Conservation (phyloP, 2,797 vertebrate species). For the Lophotriccus pileatus region DNA sequence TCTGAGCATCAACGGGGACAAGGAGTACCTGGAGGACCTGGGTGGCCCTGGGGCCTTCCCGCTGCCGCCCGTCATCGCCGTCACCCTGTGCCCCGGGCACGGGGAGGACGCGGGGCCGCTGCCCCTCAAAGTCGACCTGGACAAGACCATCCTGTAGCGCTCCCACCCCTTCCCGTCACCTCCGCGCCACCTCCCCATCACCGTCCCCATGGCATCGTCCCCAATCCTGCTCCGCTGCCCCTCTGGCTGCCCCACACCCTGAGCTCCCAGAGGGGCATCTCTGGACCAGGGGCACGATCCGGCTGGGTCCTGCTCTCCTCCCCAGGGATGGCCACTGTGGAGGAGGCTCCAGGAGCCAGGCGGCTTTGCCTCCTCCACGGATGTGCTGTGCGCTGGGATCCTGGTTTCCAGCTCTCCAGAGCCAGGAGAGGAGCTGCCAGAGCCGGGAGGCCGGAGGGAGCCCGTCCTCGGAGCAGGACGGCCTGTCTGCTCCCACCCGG, state of each 20-base stretch:
- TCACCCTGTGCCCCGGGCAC: slow-evolving; percentile 79
- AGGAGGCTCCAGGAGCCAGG: not conserved
- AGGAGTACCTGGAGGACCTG: slow-evolving; percentile 85
- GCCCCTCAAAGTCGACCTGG: slow-evolving; percentile 92
- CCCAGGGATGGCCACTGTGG: rapidly evolving
- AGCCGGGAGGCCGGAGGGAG: not conserved
- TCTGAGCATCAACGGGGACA: slow-evolving; percentile 92
- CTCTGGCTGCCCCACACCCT: not conserved
- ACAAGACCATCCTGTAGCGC: slow-evolving; percentile 87
- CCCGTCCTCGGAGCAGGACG: not conserved
- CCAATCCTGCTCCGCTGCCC: rapidly evolving
- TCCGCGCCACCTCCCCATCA: not conserved
- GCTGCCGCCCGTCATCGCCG: slow-evolving; percentile 80
- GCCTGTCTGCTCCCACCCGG: not conserved
- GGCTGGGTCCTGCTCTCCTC: not conserved
- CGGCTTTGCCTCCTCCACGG: not conserved
- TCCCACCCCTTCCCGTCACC: not conserved
- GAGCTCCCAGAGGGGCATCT: not conserved
- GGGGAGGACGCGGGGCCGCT: slow-evolving; percentile 84
- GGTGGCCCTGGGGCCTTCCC: slow-evolving; percentile 81
- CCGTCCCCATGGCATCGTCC: rapidly evolving
- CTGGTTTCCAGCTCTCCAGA: not conserved
- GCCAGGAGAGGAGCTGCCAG: slow-evolving; percentile 1
- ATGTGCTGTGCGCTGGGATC: not conserved
- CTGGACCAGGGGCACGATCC: rapidly evolving